A percentile compares a stretch with the other conserved stretches of the same genome.
Conservation (phyloP, 2,797 vertebrate genomes). For the Galaxias olidus region DNA sequence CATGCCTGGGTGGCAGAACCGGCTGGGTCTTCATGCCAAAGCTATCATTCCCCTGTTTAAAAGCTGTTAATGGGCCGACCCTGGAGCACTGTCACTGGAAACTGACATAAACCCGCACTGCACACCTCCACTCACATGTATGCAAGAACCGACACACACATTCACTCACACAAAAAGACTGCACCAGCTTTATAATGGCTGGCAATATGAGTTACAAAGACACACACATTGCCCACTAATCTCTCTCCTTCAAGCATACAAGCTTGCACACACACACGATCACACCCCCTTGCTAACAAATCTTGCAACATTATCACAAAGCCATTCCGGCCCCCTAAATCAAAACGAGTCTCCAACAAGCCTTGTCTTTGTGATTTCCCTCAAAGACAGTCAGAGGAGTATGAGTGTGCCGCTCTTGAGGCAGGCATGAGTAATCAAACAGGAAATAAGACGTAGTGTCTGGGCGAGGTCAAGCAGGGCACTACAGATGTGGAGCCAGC, state of each 20-base stretch:
- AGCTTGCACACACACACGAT: conserved; percentile 20
- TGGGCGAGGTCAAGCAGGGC: conserved; percentile 48
- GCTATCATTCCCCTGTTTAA: conserved; percentile 50
- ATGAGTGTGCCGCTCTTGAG: conserved; percentile 58
- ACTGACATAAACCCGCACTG: conserved; percentile 44
- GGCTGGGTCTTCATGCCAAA: conserved; percentile 47
- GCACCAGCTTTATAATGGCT: conserved; percentile 5
- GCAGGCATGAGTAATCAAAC: conserved; percentile 70
- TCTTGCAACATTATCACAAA: conserved; percentile 64
- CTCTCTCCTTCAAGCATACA: conserved; percentile 22
- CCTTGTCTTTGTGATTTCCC: conserved; percentile 55
- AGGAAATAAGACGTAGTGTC: conserved; percentile 71
- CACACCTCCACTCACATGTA: conserved; percentile 16
- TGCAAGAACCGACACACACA: neutral
- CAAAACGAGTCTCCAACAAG: conserved; percentile 65
- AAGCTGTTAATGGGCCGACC: conserved; percentile 63
- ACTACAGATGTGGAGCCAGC: conserved; percentile 66
- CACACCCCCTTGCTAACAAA: conserved; percentile 40
- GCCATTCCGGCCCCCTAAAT: conserved; percentile 63
- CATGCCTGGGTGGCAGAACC: conserved; percentile 64
- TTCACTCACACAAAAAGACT: conserved; percentile 9
- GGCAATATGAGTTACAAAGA: conserved; percentile 38
- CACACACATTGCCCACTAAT: conserved; percentile 15
- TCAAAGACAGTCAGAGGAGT: conserved; percentile 52
- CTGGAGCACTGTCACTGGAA: conserved; percentile 60